phyloP scores from a whole-genome alignment of 2,888 invertebrate species.

The Nymphalis urticae region DNA sequence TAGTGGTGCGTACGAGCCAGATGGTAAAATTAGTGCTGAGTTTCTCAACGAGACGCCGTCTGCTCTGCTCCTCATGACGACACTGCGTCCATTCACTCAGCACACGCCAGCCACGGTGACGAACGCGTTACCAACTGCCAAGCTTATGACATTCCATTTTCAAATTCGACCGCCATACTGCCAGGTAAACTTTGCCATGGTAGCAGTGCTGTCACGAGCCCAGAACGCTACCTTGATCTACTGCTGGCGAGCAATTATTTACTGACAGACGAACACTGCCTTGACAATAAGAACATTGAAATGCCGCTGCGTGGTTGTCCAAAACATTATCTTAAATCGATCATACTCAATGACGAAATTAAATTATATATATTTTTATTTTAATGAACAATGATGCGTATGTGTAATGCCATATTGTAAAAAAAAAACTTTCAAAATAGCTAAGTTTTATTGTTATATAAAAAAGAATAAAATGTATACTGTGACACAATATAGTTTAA shows the following conservation, averaged over 20 bases:
- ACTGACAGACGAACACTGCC: conserved; percentile 7
- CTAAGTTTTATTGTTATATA: no score
- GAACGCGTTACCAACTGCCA: conserved; percentile 71
- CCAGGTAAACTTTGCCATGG: conserved; percentile 49
- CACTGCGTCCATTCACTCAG: conserved; percentile 71
- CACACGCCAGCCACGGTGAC: conserved; percentile 62
- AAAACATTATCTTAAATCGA: conserved; percentile 4
- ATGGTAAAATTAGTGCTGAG: conserved; percentile 80
- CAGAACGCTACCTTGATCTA: conserved; percentile 33
- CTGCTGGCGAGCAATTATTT: conserved; percentile 9
- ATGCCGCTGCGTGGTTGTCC: not conserved
- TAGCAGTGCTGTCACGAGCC: conserved; percentile 26
- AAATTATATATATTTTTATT: no score
- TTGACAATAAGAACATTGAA: conserved; percentile 9
- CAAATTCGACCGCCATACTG: conserved; percentile 62
- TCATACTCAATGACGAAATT: not conserved
- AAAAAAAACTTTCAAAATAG: no score
- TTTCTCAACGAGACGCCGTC: conserved; percentile 74
- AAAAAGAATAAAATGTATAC: no score
- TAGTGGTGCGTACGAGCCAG: conserved; percentile 81
- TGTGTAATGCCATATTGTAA: no score
- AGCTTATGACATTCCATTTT: conserved; percentile 78
- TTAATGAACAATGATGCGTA: no score
- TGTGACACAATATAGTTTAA: no score
- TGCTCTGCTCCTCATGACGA: conserved; percentile 74